A percentile compares a stretch with the other conserved stretches of the same genome.
These are phyloP conservation scores for Siphamia tubifer DNA, from an alignment of 2,113 vertebrate genomes.

Conservation along the genomic window DNA sequence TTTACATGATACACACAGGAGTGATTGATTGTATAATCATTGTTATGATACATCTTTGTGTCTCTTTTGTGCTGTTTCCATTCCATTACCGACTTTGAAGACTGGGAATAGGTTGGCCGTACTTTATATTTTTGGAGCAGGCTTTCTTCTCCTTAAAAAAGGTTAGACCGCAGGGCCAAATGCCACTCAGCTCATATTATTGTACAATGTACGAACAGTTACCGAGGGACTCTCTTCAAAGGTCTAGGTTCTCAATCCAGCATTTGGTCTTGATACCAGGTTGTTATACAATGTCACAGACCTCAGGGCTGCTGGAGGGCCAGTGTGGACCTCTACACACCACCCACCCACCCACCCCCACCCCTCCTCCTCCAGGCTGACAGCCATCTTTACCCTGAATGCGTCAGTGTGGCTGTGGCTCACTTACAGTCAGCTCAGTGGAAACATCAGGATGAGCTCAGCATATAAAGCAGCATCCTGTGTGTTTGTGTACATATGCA, in stretches of 20 bases:
- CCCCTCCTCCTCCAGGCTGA: neutral
- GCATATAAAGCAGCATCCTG: neutral
- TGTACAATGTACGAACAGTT: neutral
- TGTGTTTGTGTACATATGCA: neutral
- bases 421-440: neutral
- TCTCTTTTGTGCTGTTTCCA: neutral
- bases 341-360: no score
- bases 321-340: neutral
- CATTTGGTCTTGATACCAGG: constrained; percentile 9
- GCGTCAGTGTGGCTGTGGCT: constrained; percentile 7
- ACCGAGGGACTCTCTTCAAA: neutral
- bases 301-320: constrained; percentile 7
- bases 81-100: neutral
- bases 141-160: neutral
- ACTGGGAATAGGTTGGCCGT: neutral
- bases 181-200: neutral
- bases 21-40: no score
- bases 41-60: no score
- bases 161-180: neutral
- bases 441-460: constrained; percentile 26
- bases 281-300: constrained; percentile 12
- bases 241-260: constrained; percentile 4
- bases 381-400: neutral
- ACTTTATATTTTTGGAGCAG: no score
- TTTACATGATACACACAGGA: no score